Evolutionary conservation across 2,888 invertebrate genomes (phyloP).

Genomic region (Sminthurides aquaticus): DNA sequence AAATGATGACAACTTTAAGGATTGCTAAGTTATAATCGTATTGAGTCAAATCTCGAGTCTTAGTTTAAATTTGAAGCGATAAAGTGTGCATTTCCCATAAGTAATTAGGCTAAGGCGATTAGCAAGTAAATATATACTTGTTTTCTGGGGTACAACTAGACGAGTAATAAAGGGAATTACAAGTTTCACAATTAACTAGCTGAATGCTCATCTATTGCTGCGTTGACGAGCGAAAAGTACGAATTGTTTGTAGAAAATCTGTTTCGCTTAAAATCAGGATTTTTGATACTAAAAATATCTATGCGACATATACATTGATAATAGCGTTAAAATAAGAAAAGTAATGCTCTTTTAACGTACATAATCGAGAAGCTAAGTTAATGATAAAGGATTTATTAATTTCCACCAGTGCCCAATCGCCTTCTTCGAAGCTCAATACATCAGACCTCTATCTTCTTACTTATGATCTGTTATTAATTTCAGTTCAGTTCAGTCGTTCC

Average conservation of each 20-base stretch:
- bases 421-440: conserved; percentile 15
- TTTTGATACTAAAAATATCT: background rate
- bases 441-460: conserved; percentile 15
- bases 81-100: too few relatives aligned
- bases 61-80: too few relatives aligned
- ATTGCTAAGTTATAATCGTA: too few relatives aligned
- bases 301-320: background rate
- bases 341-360: background rate
- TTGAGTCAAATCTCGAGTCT: too few relatives aligned
- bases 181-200: too few relatives aligned
- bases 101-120: too few relatives aligned
- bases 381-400: background rate
- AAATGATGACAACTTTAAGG: too few relatives aligned
- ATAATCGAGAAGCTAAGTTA: background rate
- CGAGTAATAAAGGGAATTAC: too few relatives aligned
- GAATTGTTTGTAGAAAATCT: background rate
- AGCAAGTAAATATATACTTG: too few relatives aligned
- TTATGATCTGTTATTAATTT: conserved; percentile 10
- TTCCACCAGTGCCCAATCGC: background rate
- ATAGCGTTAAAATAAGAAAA: background rate
- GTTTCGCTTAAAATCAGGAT: background rate
- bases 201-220: background rate
- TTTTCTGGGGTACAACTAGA: too few relatives aligned
- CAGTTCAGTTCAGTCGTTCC: conserved; percentile 20
- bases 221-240: background rate